Conservation (phyloP, 2,888 invertebrate species). For the Leptinotarsa peninsularis region DNA sequence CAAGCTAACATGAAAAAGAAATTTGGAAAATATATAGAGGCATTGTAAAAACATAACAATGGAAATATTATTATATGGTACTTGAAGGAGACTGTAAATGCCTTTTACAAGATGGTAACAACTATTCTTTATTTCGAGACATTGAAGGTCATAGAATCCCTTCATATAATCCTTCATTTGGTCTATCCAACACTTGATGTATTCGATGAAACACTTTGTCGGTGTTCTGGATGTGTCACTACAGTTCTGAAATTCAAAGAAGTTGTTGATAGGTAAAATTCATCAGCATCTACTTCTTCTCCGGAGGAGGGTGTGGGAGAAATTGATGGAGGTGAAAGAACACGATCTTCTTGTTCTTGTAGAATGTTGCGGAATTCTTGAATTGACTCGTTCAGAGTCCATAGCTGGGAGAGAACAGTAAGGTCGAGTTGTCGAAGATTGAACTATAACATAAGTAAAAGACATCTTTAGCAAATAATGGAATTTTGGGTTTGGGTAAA, state of each 20-base stretch:
- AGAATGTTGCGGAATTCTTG: slow-evolving; percentile 85
- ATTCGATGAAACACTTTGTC: slow-evolving; percentile 32
- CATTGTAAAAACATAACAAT: too few species aligned
- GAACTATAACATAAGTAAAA: slow-evolving; percentile 74
- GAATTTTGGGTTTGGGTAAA: too few species aligned
- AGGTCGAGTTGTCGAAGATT: slow-evolving; percentile 90
- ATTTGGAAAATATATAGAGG: too few species aligned
- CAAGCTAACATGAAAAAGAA: too few species aligned
- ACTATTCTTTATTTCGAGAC: too few species aligned
- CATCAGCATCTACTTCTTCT: slow-evolving; percentile 62
- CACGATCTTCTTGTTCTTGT: slow-evolving; percentile 68
- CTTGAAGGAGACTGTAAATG: too few species aligned
- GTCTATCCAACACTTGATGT: slow-evolving; percentile 46
- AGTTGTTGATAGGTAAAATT: slow-evolving; percentile 57
- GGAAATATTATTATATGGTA: too few species aligned
- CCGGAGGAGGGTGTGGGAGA: slow-evolving; percentile 70
- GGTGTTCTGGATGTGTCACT: slow-evolving; percentile 55
- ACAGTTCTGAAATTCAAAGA: slow-evolving; percentile 63
- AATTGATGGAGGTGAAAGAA: slow-evolving; percentile 69
- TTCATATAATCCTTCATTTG: too few species aligned
- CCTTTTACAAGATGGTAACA: too few species aligned
- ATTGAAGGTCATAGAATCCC: too few species aligned
- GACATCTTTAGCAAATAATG: background rate
- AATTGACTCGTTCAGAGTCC: slow-evolving; percentile 92
- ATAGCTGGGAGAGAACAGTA: slow-evolving; percentile 88